phyloP scores from a whole-genome alignment of 2,113 vertebrate species.

The Muntiacus reevesi region DNA sequence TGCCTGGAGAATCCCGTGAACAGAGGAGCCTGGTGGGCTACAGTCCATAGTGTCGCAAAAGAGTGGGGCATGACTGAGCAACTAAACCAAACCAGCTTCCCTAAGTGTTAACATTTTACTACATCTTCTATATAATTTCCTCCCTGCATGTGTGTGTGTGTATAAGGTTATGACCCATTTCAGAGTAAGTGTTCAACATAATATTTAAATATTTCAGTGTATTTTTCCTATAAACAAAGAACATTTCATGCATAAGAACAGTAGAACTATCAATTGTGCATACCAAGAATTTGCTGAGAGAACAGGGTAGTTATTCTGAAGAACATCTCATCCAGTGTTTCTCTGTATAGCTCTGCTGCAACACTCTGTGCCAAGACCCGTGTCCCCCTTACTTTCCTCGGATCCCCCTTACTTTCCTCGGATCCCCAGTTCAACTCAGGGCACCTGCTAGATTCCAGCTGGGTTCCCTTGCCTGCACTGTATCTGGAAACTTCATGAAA shows the following conservation, averaged over 20 bases:
- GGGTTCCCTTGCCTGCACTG: background rate
- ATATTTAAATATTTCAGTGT: background rate
- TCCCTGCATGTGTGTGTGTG: background rate
- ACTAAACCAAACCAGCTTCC: background rate
- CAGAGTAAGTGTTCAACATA: background rate
- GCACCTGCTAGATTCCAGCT: background rate
- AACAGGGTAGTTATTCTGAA: background rate
- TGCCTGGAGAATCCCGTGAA: background rate
- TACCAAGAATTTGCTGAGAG: background rate
- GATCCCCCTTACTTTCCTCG: rapidly evolving
- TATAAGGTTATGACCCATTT: background rate
- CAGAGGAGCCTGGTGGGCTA: background rate
- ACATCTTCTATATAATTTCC: background rate
- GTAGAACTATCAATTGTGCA: background rate
- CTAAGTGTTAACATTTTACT: background rate
- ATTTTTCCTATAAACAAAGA: background rate
- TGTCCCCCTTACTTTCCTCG: background rate
- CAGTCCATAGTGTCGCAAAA: background rate
- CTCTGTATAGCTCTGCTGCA: background rate
- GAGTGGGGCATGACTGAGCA: background rate
- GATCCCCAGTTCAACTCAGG: background rate
- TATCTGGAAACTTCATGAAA: background rate
- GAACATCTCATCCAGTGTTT: background rate
- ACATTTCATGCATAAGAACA: background rate
- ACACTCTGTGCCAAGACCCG: background rate